These are phyloP conservation scores for Cryptoblepharus egeriae DNA, from an alignment of 2,797 vertebrate species.

Conservation along the genomic window DNA sequence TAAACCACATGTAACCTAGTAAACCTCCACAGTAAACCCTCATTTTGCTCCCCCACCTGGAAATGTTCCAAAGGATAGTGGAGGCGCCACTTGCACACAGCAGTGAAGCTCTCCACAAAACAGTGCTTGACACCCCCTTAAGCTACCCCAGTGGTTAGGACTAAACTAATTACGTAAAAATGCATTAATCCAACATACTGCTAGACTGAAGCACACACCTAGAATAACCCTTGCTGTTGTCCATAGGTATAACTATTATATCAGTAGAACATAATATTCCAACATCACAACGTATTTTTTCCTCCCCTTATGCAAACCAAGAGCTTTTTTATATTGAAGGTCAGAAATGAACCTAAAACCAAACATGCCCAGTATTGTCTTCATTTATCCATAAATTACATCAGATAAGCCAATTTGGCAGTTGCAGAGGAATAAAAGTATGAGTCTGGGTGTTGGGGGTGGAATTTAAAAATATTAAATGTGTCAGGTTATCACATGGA, in stretches of 20 bases:
- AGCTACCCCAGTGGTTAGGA: too few species aligned
- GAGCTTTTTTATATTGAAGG: conserved; percentile 29
- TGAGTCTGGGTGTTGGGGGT: neutral
- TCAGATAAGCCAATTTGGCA: conserved; percentile 14
- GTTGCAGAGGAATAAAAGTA: conserved; percentile 28
- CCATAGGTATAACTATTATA: conserved; percentile 13
- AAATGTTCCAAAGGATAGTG: too few species aligned
- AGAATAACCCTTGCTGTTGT: too few species aligned
- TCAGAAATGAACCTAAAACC: conserved; percentile 32
- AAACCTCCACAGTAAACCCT: too few species aligned
- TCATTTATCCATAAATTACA: conserved; percentile 38
- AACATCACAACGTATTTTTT: conserved; percentile 26
- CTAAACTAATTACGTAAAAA: too few species aligned
- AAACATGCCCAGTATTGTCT: neutral
- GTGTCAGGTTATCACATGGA: conserved; percentile 8
- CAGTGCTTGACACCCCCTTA: too few species aligned
- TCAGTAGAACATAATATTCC: conserved; percentile 16
- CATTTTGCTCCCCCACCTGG: too few species aligned
- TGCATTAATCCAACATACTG: too few species aligned
- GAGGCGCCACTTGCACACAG: too few species aligned
- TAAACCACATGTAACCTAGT: too few species aligned
- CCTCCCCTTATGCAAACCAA: conserved; percentile 21
- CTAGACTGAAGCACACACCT: too few species aligned
- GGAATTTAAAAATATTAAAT: conserved; percentile 4
- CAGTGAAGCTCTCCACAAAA: too few species aligned